phyloP scores from a whole-genome alignment of 2,797 vertebrate genomes.

The Onychomys arenicola region DNA sequence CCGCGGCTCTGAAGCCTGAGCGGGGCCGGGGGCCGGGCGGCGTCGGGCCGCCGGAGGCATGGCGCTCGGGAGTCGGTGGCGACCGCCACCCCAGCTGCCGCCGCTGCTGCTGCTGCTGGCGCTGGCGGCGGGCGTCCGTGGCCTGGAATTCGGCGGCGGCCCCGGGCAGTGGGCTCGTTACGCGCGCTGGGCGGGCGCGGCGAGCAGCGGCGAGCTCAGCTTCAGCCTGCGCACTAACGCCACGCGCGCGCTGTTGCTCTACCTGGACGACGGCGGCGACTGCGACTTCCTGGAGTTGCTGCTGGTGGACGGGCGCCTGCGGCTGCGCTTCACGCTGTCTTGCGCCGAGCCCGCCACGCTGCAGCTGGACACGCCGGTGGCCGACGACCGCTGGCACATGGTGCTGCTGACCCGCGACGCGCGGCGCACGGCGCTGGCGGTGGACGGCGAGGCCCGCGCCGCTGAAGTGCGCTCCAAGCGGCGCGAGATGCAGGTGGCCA shows the following conservation, averaged over 20 bases:
- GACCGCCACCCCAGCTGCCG: constrained; percentile 30
- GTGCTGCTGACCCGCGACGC: constrained; percentile 91
- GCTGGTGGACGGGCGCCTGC: constrained; percentile 92
- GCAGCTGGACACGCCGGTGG: constrained; percentile 90
- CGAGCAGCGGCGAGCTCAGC: constrained; percentile 92
- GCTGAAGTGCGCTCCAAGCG: constrained; percentile 94
- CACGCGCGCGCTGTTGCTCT: constrained; percentile 93
- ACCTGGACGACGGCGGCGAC: constrained; percentile 96
- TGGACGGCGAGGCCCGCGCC: constrained; percentile 93
- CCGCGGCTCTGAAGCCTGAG: constrained; percentile 79
- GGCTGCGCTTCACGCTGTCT: constrained; percentile 95
- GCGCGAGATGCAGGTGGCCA: constrained; percentile 95
- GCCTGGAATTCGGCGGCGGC: constrained; percentile 93
- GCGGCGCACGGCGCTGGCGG: constrained; percentile 90
- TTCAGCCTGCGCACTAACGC: constrained; percentile 95
- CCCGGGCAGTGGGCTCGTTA: constrained; percentile 98
- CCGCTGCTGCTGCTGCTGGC: constrained; percentile 62
- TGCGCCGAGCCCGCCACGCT: constrained; percentile 94
- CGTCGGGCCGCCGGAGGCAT: constrained; percentile 78
- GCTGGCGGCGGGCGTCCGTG: constrained; percentile 76
- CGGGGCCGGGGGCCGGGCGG: constrained; percentile 76
- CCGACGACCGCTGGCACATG: constrained; percentile 95
- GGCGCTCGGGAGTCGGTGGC: constrained; percentile 71
- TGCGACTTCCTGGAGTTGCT: constrained; percentile 98
- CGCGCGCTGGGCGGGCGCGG: constrained; percentile 93